Evolutionary conservation across 2,113 vertebrate genomes (phyloP).

Genomic region (Platycercus adscitus): DNA sequence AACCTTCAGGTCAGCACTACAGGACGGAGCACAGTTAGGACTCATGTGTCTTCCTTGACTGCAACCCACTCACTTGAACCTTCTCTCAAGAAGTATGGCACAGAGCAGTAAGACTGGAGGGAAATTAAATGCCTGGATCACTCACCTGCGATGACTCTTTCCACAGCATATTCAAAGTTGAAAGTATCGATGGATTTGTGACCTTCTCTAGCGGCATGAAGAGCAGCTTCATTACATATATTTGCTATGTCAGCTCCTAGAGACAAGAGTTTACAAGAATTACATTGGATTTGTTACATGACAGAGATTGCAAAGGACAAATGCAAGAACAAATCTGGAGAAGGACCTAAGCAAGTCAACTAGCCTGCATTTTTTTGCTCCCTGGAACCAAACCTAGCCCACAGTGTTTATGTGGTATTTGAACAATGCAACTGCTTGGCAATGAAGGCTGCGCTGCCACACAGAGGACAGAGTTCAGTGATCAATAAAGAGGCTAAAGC

Average conservation of each 20-base stretch:
- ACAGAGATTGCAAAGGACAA: not conserved
- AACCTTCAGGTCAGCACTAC: not conserved
- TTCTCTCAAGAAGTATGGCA: too few relatives aligned
- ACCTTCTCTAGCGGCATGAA: conserved; percentile 93
- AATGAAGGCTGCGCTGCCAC: not conserved
- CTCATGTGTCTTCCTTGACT: not conserved
- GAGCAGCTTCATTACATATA: conserved; percentile 95
- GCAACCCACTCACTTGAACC: not conserved
- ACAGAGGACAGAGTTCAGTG: not conserved
- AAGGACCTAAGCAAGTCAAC: not conserved
- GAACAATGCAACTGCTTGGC: not conserved
- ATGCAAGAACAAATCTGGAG: not conserved
- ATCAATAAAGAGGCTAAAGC: not conserved
- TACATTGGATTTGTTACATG: not conserved
- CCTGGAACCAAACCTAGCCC: not conserved
- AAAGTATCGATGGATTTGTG: conserved; percentile 89
- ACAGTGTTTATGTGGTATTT: not conserved
- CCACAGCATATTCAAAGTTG: conserved; percentile 95
- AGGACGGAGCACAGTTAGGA: not conserved
- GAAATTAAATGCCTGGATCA: not conserved
- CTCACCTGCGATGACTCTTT: conserved; percentile 92
- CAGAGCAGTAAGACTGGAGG: not conserved
- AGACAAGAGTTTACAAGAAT: not conserved
- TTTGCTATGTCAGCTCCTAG: conserved; percentile 98
- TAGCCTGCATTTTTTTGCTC: not conserved